These are phyloP conservation scores for Crypturellus tataupa DNA, from an alignment of 2,797 vertebrate genomes.

Conservation along the genomic window DNA sequence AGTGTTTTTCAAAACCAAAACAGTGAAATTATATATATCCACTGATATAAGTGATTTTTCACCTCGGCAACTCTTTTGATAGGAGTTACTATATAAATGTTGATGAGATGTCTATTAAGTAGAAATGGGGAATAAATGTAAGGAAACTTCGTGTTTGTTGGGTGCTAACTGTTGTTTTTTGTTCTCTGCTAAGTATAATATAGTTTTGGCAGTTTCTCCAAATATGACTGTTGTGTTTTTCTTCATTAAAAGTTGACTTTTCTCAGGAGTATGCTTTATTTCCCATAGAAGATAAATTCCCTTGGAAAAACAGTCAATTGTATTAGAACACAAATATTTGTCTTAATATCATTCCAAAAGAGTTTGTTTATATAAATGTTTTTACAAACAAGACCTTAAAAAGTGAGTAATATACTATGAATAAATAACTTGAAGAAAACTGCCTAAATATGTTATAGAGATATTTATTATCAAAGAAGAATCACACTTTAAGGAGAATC, in stretches of 20 bases:
- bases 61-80: not conserved
- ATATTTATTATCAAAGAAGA: not conserved
- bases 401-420: not conserved
- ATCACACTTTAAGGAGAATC: not conserved
- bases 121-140: not conserved
- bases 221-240: conserved; percentile 44
- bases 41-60: not conserved
- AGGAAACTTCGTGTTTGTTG: not conserved
- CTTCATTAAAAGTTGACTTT: conserved; percentile 32
- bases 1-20: not conserved
- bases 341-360: not conserved
- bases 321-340: conserved; percentile 53
- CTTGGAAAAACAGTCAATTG: conserved; percentile 51
- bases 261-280: conserved; percentile 46
- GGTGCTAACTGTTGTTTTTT: conserved; percentile 8
- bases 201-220: conserved; percentile 48
- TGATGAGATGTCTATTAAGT: not conserved
- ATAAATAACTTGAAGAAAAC: conserved; percentile 5
- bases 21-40: not conserved
- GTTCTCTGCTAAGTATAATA: conserved; percentile 50
- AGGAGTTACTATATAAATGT: not conserved
- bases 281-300: conserved; percentile 58
- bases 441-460: not conserved
- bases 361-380: conserved; percentile 17
- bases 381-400: not conserved